Evolutionary conservation across 2,113 vertebrate genomes (phyloP), one percentile per base, ranked within the genome.

Genomic region (Pithys albifrons): DNA sequence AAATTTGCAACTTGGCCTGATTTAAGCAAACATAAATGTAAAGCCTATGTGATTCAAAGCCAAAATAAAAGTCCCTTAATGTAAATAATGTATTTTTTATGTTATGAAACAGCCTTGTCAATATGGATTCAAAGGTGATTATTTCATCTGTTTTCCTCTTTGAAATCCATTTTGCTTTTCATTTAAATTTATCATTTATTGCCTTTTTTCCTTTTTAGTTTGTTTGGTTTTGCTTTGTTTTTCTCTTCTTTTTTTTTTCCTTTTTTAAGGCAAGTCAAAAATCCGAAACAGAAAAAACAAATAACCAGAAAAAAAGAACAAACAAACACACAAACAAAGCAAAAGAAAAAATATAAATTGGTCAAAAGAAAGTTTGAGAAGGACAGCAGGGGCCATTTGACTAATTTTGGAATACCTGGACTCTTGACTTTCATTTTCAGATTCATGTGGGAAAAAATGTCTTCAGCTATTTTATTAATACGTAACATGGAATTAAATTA

Each of bases 61-160:
- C 71, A 48, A 97, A 95, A 93, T 76, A 8, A 9, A 70, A 20
- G 75, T 89, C 78, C 14, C 9, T 43, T 54, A 83, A 58, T 4
- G 52, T 48, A 81, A 97, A 92, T 93, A 88, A 57, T 88, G 54
- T 70, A 91, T 92, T 82, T 82, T 95, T 48, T 28, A 33, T 91
- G 11, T 65, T 89, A 82, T 61, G 45, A 39, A 97, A 85, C 6
- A 24, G 33, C 35, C 45, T 93, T 88, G 15, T 58, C 43, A 48
- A 70, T 81, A 72, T 66, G 18, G 13, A n/a, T 81, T 71, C 9
- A 27, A 59, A 28, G 17, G 83, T 66, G 9, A 57, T 91, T 85
- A 88, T 94, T 77, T 71, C 2, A 29, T 71, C 9, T 43, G 6
- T 81, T 94, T 9, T 66, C n/a, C 19, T 73, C 16, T 69, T 67